These are phyloP conservation scores for Paramuricea clavata DNA, from an alignment of 92 coral and sea anemone genomes.

Conservation along the genomic window DNA sequence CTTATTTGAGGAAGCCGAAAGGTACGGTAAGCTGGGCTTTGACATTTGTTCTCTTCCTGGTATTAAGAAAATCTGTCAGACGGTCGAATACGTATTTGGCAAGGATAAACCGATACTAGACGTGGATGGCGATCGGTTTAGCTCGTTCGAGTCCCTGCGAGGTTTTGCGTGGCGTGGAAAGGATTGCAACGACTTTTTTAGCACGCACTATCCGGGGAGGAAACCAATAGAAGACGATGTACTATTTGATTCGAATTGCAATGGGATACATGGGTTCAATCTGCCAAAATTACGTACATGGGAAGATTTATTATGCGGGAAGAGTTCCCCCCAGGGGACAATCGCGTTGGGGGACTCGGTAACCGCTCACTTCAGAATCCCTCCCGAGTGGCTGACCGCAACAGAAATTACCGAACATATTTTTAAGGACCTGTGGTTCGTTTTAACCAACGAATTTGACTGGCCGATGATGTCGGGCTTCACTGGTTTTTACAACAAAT, in stretches of 20 bases:
- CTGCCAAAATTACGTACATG: slow-evolving; percentile 50
- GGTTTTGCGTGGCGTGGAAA: slow-evolving; percentile 93
- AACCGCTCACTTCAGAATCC: slow-evolving; percentile 92
- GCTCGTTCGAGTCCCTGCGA: slow-evolving; percentile 72
- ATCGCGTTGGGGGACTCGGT: slow-evolving; percentile 95
- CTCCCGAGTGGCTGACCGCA: slow-evolving; percentile 95
- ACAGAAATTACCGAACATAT: slow-evolving; percentile 68
- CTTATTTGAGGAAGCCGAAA: background rate
- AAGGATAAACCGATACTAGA: slow-evolving; percentile 83
- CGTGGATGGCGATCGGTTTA: slow-evolving; percentile 81
- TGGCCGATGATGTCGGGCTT: slow-evolving; percentile 95
- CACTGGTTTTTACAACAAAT: slow-evolving; percentile 78
- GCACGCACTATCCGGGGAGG: slow-evolving; percentile 78
- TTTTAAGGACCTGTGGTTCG: slow-evolving; percentile 79
- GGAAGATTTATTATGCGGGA: slow-evolving; percentile 86
- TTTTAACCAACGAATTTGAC: slow-evolving; percentile 87
- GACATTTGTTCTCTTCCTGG: slow-evolving; percentile 86
- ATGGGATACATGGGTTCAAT: slow-evolving; percentile 75
- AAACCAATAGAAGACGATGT: slow-evolving; percentile 76
- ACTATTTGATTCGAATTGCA: slow-evolving; percentile 86
- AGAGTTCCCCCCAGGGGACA: slow-evolving; percentile 85
- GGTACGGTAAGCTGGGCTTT: slow-evolving; percentile 44
- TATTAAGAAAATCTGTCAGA: slow-evolving; percentile 70
- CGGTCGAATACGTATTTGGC: slow-evolving; percentile 70
- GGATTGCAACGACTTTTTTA: slow-evolving; percentile 80